These are phyloP conservation scores for Microctenopoma lineatum DNA, from an alignment of 2,797 vertebrate genomes.

Conservation along the genomic window DNA sequence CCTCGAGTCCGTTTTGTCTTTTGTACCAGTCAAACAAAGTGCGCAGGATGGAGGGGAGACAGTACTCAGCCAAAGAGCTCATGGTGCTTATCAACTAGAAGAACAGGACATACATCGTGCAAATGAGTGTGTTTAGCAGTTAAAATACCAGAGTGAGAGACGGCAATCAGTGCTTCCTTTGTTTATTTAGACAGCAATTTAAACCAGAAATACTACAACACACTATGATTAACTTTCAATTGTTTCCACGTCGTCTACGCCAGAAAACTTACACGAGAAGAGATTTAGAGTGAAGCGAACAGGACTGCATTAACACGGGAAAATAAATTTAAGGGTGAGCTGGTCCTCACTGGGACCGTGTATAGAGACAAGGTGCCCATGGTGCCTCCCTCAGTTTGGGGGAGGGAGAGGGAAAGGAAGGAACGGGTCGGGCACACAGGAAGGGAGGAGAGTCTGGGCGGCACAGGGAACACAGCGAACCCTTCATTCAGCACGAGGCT, in stretches of 20 bases:
- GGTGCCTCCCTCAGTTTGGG: conserved; percentile 45
- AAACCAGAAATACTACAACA: conserved; percentile 7
- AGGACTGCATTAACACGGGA: conserved; percentile 13
- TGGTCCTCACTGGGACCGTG: conserved; percentile 23
- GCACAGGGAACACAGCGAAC: conserved; percentile 84
- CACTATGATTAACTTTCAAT: not conserved
- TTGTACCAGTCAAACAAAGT: conserved; percentile 99
- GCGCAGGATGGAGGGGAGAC: conserved; percentile 95
- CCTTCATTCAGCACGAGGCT: conserved; percentile 88
- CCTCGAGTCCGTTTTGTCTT: conserved; percentile 95
- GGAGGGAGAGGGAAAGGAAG: conserved; percentile 82
- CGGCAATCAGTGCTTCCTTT: conserved; percentile 64
- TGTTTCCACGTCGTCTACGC: not conserved
- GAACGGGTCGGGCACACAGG: conserved; percentile 89
- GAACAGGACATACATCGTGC: conserved; percentile 34
- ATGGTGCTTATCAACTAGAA: conserved; percentile 94
- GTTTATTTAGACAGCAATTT: conserved; percentile 59
- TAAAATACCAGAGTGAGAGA: conserved; percentile 59
- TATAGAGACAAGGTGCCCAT: conserved; percentile 56
- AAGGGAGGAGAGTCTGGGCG: conserved; percentile 90
- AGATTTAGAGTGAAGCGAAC: conserved; percentile 6
- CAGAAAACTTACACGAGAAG: not conserved
- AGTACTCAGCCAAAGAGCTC: conserved; percentile 98
- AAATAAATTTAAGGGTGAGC: conserved; percentile 14
- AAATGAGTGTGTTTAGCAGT: conserved; percentile 55